Evolutionary conservation across 2,888 invertebrate genomes (phyloP).

Genomic region (Antheraea assamensis): DNA sequence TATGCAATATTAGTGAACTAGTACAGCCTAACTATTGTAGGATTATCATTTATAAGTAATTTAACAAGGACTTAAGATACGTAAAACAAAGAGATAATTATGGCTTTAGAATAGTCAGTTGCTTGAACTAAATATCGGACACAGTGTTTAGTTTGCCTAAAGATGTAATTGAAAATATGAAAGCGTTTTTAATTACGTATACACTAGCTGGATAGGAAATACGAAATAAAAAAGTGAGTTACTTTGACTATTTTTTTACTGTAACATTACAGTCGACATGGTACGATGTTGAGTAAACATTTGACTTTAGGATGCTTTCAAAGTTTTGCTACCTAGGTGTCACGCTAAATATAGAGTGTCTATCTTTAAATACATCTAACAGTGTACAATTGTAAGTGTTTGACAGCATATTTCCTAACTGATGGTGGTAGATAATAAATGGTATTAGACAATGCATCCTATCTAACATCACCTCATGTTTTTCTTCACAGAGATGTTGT

Average conservation of each 20-base stretch:
- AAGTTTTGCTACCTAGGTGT: not conserved
- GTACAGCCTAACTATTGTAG: not conserved
- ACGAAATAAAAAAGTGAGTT: too few species aligned
- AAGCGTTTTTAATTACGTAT: too few species aligned
- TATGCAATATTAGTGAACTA: constrained; percentile 1
- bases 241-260: too few species aligned
- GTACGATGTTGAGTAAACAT: not conserved
- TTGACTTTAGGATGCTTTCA: not conserved
- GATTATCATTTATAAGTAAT: not conserved
- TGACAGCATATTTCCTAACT: not conserved
- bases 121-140: too few species aligned
- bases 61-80: not conserved
- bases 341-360: not conserved
- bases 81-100: not conserved
- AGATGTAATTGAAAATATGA: too few species aligned
- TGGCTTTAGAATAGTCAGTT: too few species aligned
- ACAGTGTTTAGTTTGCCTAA: too few species aligned
- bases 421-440: not conserved
- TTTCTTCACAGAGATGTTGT: not conserved
- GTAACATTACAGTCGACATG: too few species aligned
- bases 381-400: not conserved
- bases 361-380: not conserved
- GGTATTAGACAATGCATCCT: not conserved
- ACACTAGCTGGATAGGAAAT: too few species aligned
- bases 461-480: not conserved